These are phyloP conservation scores for Campylomormyrus tamandua DNA, from an alignment of 2,113 vertebrate genomes.

Conservation along the genomic window DNA sequence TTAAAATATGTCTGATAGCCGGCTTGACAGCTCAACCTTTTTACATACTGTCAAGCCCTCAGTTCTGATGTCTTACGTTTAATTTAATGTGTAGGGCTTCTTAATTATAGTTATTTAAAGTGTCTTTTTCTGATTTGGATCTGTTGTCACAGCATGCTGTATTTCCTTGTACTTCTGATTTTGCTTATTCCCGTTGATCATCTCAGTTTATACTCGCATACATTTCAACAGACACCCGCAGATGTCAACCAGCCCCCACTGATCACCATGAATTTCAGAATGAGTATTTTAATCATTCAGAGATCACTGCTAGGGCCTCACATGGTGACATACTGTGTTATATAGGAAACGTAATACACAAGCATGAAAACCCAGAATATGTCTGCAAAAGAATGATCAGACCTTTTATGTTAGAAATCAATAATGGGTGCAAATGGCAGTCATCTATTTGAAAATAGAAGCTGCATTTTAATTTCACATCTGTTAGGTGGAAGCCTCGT, in stretches of 20 bases:
- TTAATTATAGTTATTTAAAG: conserved; percentile 5
- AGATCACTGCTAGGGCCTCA: background rate
- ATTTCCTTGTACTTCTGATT: background rate
- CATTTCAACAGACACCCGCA: background rate
- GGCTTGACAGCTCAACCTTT: background rate
- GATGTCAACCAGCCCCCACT: background rate
- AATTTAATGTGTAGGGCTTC: background rate
- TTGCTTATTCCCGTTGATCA: background rate
- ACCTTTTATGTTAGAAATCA: background rate
- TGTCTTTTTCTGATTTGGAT: background rate
- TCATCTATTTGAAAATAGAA: background rate
- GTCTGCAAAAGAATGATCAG: background rate
- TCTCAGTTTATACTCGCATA: background rate
- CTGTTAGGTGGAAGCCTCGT: background rate
- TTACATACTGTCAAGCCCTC: background rate
- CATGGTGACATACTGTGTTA: background rate
- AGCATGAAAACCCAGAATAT: background rate
- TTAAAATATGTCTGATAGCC: background rate
- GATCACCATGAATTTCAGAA: background rate
- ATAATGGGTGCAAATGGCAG: background rate
- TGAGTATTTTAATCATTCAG: background rate
- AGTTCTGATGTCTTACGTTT: background rate
- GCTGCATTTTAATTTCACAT: background rate
- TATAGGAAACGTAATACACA: background rate
- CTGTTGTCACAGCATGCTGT: background rate